Evolutionary conservation across 2,113 vertebrate species (phyloP).

Genomic region (Centropus bengalensis): DNA sequence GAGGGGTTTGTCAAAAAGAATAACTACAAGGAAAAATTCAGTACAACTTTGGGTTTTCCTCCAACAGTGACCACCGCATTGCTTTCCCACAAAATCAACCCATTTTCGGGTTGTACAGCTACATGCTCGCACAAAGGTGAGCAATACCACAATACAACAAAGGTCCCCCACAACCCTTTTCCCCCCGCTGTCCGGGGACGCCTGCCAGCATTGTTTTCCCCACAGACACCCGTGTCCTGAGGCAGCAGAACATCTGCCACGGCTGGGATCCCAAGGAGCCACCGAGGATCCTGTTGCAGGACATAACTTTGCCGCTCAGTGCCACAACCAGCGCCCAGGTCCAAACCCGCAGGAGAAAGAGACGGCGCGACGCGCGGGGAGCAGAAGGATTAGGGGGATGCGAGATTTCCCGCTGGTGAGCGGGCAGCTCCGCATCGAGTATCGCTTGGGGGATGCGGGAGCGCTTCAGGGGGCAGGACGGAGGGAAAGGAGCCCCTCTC

Average conservation of each 20-base stretch:
- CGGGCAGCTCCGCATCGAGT: background rate
- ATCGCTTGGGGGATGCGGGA: background rate
- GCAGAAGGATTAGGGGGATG: background rate
- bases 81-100: background rate
- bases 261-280: background rate
- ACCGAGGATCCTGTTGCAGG: fast-evolving
- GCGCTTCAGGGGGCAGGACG: fast-evolving
- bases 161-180: background rate
- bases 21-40: background rate
- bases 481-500: conserved; percentile 17
- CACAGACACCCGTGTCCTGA: fast-evolving
- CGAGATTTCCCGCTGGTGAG: background rate
- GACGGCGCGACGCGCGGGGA: fast-evolving
- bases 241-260: fast-evolving
- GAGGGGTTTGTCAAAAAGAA: background rate
- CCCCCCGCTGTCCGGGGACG: no score
- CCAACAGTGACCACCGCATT: background rate
- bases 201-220: fast-evolving
- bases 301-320: background rate
- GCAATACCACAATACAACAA: no score
- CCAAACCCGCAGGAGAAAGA: background rate
- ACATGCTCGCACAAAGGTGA: fast-evolving
- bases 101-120: background rate
- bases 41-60: background rate
- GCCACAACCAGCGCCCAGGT: background rate